Conservation (phyloP, 2,888 invertebrate genomes). For the Esperia sulphurella region DNA sequence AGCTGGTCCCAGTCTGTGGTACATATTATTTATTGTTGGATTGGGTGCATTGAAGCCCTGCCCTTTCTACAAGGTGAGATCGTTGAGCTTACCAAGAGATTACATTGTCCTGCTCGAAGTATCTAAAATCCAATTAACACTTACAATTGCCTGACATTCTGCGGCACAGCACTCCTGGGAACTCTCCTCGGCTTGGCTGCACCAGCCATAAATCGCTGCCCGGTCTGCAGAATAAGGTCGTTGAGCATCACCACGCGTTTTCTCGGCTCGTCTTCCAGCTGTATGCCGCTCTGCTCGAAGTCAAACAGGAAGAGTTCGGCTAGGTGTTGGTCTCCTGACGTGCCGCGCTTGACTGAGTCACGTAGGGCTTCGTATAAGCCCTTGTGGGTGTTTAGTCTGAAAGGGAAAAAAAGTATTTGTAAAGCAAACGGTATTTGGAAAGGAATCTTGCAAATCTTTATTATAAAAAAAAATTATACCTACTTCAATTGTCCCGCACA, state of each 20-base stretch:
- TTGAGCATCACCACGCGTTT: slow-evolving; percentile 90
- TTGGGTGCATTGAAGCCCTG: too few relatives aligned
- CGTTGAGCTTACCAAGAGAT: too few relatives aligned
- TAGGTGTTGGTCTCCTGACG: slow-evolving; percentile 92
- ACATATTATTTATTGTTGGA: too few relatives aligned
- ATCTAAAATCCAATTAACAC: slow-evolving; percentile 30
- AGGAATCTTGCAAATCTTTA: too few relatives aligned
- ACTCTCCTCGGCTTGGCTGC: slow-evolving; percentile 85
- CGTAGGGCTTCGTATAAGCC: slow-evolving; percentile 89
- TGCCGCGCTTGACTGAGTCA: slow-evolving; percentile 84
- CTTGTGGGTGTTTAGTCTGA: slow-evolving; percentile 93
- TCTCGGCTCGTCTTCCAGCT: slow-evolving; percentile 87
- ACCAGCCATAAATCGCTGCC: slow-evolving; percentile 90
- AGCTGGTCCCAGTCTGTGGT: too few relatives aligned
- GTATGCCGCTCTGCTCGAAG: slow-evolving; percentile 98
- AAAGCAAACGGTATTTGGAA: too few relatives aligned
- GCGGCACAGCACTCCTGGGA: slow-evolving; percentile 82
- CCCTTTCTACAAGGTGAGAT: too few relatives aligned
- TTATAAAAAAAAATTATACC: too few relatives aligned
- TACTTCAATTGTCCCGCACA: too few relatives aligned
- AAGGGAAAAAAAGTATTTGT: slow-evolving; percentile 17
- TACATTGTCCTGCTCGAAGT: too few relatives aligned
- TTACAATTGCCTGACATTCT: slow-evolving; percentile 86
- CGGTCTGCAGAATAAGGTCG: slow-evolving; percentile 89
- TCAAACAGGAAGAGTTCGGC: slow-evolving; percentile 95